phyloP scores from a whole-genome alignment of 2,888 invertebrate genomes.

The Microctonus brassicae region DNA sequence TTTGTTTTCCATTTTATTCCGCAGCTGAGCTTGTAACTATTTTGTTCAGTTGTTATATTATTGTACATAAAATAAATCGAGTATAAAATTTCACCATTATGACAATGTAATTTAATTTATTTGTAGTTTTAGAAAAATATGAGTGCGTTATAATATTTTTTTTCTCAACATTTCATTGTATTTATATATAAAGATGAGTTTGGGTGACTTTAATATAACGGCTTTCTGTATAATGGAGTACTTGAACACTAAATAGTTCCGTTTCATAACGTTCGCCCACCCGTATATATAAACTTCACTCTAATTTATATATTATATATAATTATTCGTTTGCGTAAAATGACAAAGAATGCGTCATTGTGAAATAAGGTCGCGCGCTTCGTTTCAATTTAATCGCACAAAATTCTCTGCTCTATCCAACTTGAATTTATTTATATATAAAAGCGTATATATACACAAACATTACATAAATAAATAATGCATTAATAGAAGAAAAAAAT shows the following conservation, averaged over 20 bases:
- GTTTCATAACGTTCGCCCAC: constrained; percentile 33
- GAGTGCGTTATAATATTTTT: no score
- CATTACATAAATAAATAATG: neutral
- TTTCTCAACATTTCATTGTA: no score
- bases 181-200: neutral
- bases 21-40: no score
- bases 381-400: constrained; percentile 45
- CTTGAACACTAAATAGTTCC: constrained; percentile 27
- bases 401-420: neutral
- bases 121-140: no score
- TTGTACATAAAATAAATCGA: no score
- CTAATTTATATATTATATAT: neutral
- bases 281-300: constrained; percentile 25
- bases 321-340: neutral
- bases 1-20: constrained; percentile 2
- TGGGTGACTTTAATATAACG: neutral
- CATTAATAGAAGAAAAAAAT: neutral
- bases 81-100: no score
- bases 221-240: constrained; percentile 11
- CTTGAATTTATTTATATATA: neutral
- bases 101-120: no score
- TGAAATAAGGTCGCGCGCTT: constrained; percentile 32
- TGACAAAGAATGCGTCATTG: neutral
- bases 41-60: no score
- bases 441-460: neutral